Evolutionary conservation across 2,888 invertebrate genomes (phyloP), one percentile per base, ranked within the genome.

Genomic region (Leucoma salicis): DNA sequence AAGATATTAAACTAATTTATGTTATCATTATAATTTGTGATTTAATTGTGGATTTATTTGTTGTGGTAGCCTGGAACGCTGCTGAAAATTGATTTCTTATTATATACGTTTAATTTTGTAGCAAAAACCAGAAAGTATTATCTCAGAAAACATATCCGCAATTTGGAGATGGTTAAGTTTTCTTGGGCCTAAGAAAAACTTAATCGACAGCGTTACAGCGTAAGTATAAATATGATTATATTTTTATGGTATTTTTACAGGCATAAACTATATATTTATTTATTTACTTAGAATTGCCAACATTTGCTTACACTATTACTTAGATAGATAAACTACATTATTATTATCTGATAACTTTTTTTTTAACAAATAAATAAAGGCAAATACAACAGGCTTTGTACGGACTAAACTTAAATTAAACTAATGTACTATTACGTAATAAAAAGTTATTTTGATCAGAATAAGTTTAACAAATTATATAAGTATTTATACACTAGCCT

Each of bases 121-220:
- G 89, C 89, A 88, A 87, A 89, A 88, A 51, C 70, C 83, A 6
- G 88, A 89, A 48, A 77, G 74, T 50, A 71, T 88, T 31, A 61
- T 88, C 36, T 86, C 88, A 3, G 87, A 88, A 61, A 86, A 83
- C 62, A 80, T 88, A 65, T 84, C 84, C 7, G 75, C 78, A 14
- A 44, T 90, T 25, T 86, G 85, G 82, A 67, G 78, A 28, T 88
- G 89, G 84, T 45, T 89, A 7, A 87, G 83, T 43, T 86, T 85
- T 63, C 76, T 89, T 48, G 89, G 90, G 2, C 83, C 88, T 0
- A 88, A 90, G 57, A 88, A 86, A 60, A 87, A 81, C 46, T 66
- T 90, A 13, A 76, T 89, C 29, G 90, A 90, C 46, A 83, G 82
- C 52, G 73, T 90, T 12, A 71, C 82, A 49, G 73, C 74, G 90